Evolutionary conservation across 2,113 vertebrate species (phyloP).

Genomic region (Cynocephalus volans): DNA sequence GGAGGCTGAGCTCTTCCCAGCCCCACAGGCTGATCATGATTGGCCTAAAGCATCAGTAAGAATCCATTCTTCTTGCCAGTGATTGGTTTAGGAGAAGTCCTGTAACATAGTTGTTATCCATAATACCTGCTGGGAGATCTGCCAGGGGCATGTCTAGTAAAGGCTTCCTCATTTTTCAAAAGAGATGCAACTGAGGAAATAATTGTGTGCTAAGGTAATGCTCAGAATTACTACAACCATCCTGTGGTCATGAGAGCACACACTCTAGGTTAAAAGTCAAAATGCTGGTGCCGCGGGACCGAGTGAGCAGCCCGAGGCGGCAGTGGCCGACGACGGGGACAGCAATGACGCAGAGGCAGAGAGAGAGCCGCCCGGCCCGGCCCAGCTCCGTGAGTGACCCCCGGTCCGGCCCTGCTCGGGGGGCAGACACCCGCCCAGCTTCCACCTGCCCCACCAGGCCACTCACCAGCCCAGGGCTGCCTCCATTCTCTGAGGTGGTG

Average conservation of each 20-base stretch:
- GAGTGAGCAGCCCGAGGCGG: too few relatives aligned
- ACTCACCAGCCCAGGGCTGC: too few relatives aligned
- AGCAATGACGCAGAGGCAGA: too few relatives aligned
- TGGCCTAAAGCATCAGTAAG: not conserved
- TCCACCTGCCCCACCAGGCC: too few relatives aligned
- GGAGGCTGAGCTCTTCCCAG: not conserved
- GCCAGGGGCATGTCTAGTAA: rapidly evolving
- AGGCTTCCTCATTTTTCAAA: not conserved
- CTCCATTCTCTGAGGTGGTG: too few relatives aligned
- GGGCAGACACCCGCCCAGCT: too few relatives aligned
- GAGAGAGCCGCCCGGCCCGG: too few relatives aligned
- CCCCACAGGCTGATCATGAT: not conserved
- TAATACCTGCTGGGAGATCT: not conserved
- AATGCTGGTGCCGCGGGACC: too few relatives aligned
- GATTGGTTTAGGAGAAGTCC: not conserved
- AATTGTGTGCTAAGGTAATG: not conserved
- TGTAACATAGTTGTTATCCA: not conserved
- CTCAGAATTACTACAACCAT: not conserved
- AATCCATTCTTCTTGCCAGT: not conserved
- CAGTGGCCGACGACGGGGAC: too few relatives aligned
- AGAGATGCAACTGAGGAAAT: not conserved
- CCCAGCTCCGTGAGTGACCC: too few relatives aligned
- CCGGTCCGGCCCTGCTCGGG: too few relatives aligned
- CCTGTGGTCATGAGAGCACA: not conserved
- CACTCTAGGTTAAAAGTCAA: not conserved